Percentiles rank a stretch among this genome's conserved stretches.
Evolutionary conservation across 2,888 invertebrate genomes (phyloP).

Genomic region (Drosophila flavopinicola): DNA sequence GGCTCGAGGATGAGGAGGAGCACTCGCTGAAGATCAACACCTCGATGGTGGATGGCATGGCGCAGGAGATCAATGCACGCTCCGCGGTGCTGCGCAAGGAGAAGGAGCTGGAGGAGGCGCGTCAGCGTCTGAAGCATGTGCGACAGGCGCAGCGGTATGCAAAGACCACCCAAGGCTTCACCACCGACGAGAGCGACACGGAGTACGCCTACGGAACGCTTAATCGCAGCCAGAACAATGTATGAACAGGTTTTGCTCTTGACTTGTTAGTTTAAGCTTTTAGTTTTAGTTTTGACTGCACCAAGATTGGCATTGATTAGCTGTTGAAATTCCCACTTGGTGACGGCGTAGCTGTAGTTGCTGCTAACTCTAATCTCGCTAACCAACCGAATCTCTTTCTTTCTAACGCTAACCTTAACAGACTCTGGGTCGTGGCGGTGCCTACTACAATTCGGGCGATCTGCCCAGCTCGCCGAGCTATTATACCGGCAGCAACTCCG

Average conservation of each 20-base stretch:
- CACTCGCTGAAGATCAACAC: conserved; percentile 95
- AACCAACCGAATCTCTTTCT: conserved; percentile 55
- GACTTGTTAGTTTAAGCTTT: conserved; percentile 6
- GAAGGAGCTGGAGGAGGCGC: conserved; percentile 95
- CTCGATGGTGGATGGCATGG: conserved; percentile 98
- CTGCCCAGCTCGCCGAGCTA: conserved; percentile 83
- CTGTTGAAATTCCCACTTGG: conserved; percentile 55
- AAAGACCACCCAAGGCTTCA: conserved; percentile 86
- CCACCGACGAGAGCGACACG: conserved; percentile 87
- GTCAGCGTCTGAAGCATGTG: conserved; percentile 94
- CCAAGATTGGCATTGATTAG: conserved; percentile 62
- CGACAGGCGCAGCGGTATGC: conserved; percentile 96
- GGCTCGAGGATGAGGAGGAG: conserved; percentile 96
- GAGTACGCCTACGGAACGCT: conserved; percentile 84
- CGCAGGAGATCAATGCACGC: conserved; percentile 96
- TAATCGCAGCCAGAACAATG: conserved; percentile 82
- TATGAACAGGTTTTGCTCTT: conserved; percentile 72
- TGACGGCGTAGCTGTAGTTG: conserved; percentile 38
- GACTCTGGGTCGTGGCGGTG: conserved; percentile 82
- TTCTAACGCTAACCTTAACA: conserved; percentile 69
- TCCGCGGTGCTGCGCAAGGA: conserved; percentile 97
- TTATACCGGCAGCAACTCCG: conserved; percentile 52
- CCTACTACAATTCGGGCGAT: conserved; percentile 70
- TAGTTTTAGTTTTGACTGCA: conserved; percentile 31
- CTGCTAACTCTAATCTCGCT: conserved; percentile 55